Evolutionary conservation across 2,888 invertebrate species (phyloP), one percentile per base, ranked within the genome.

Genomic region (Iphiclides podalirius): DNA sequence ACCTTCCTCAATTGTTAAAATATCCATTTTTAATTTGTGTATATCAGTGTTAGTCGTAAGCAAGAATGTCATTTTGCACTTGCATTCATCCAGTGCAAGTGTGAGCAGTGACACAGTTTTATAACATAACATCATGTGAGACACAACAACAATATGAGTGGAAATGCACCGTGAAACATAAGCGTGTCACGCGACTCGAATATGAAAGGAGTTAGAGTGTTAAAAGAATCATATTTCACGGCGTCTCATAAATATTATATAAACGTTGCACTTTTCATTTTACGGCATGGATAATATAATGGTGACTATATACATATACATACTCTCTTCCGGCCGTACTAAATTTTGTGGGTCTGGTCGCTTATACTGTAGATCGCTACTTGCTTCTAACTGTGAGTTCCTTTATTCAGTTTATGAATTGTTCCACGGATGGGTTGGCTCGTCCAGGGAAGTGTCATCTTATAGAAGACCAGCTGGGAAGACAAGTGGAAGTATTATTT

Each of bases 61-160:
- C n/a, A 11, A 31, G 41, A 33, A 37, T 17, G 16, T 33, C 31
- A 44, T 11, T 26, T 20, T 28, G 33, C 23, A 36, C 26, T 26
- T 43, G 42, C 55, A 55, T 54, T 52, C 42, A 54, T 53, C 49
- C 47, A 49, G 46, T 52, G 62, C 66, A 67, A 68, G 64, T 67
- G 66, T 61, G 64, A 55, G 60, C 55, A 53, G 58, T 52, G 65
- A 53, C 63, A 70, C 64, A 71, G 59, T 70, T 75, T 44, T 39
- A 34, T 66, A 66, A 74, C 70, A 64, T 67, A 72, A 71, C 71
- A 75, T 70, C 71, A 69, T 67, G 61, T 53, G 66, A 60, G 68
- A 67, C 68, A 54, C 55, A 53, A 59, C 36, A 52, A 70, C 68
- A 70, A 70, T 65, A 64, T 61, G 59, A 61, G 58, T 47, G 50